These are phyloP conservation scores for Candoia aspera DNA, from an alignment of 2,113 vertebrate genomes.

Conservation along the genomic window DNA sequence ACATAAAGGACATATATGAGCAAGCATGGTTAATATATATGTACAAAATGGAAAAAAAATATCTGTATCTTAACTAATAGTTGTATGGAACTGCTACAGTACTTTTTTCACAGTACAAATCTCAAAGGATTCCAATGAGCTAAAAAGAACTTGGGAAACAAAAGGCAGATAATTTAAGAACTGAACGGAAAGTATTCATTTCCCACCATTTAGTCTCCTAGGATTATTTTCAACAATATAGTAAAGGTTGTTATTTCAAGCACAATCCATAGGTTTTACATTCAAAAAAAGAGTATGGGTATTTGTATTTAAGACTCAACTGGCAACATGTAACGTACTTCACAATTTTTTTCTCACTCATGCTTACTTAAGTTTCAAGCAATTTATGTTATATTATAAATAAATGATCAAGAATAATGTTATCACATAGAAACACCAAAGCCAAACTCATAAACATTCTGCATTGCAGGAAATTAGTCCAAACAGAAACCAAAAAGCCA, in stretches of 20 bases:
- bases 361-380: not conserved
- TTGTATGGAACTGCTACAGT: not conserved
- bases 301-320: not conserved
- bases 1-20: conserved; percentile 42
- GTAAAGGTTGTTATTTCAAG: not conserved
- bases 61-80: rapidly evolving
- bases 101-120: not conserved
- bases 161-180: not conserved
- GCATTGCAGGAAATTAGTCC: no score
- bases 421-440: not conserved
- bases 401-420: not conserved
- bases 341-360: not conserved
- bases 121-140: not conserved
- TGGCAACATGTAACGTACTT: not conserved
- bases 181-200: not conserved
- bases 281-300: not conserved
- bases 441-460: not conserved
- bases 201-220: not conserved
- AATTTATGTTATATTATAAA: not conserved
- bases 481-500: no score
- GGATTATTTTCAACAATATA: not conserved
- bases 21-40: not conserved
- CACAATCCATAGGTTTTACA: not conserved
- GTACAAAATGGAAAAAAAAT: not conserved
- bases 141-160: not conserved